Percentiles rank a stretch among this genome's conserved stretches.
These are phyloP conservation scores for Griposia aprilina DNA, from an alignment of 2,888 invertebrate species.

Conservation along the genomic window DNA sequence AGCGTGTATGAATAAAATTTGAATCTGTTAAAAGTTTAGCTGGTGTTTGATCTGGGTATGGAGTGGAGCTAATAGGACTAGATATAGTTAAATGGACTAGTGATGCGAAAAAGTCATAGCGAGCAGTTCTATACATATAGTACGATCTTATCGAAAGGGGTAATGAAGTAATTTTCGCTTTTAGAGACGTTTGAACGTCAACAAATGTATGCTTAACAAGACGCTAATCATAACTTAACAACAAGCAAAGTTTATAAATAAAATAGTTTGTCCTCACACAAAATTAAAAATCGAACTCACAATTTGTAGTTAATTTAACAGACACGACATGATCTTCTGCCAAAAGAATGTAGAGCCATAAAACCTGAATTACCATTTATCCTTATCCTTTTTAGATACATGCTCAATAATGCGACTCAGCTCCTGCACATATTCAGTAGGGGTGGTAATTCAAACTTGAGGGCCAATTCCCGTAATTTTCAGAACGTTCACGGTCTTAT, in stretches of 20 bases:
- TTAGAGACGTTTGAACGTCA: neutral
- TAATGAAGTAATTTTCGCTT: too few species aligned
- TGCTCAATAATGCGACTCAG: neutral
- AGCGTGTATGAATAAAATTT: slow-evolving; percentile 44
- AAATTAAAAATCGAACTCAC: neutral
- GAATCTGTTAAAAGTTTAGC: slow-evolving; percentile 40
- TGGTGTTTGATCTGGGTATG: neutral
- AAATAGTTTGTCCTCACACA: neutral
- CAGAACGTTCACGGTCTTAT: too few species aligned
- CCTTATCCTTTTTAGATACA: neutral
- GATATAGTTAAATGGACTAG: neutral
- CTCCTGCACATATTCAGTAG: neutral
- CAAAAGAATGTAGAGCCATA: neutral
- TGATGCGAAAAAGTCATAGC: neutral
- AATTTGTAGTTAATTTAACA: neutral
- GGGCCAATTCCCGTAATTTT: too few species aligned
- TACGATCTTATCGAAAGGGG: neutral
- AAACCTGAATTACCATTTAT: neutral
- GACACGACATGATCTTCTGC: neutral
- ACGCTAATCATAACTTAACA: too few species aligned
- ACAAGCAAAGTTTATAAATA: too few species aligned
- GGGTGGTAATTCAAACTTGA: too few species aligned
- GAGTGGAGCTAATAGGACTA: neutral
- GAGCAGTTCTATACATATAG: neutral
- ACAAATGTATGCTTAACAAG: neutral